A percentile compares a stretch with the other conserved stretches of the same genome.
Conservation (phyloP, 2,888 invertebrate species). For the Bruchidius siliquastri region DNA sequence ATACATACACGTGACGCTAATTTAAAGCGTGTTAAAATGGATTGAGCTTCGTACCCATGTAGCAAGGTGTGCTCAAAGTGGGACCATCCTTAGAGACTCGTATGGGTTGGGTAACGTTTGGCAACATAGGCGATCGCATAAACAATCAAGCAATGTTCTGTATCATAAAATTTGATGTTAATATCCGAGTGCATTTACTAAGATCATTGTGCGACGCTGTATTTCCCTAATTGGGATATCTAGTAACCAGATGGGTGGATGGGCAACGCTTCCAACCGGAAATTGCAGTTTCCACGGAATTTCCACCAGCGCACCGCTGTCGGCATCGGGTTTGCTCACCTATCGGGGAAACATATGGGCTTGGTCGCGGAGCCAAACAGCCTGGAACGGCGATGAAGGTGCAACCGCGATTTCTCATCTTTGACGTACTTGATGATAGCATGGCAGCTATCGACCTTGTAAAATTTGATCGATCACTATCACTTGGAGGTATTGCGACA, state of each 20-base stretch:
- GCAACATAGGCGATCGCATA: too few species aligned
- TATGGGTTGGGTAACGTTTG: too few species aligned
- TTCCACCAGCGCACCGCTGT: neutral
- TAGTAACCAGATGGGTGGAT: neutral
- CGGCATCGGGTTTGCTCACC: neutral
- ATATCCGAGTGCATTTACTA: too few species aligned
- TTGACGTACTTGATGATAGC: neutral
- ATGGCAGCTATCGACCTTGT: neutral
- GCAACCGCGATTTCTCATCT: neutral
- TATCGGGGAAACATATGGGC: neutral
- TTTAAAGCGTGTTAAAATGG: too few species aligned
- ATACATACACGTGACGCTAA: too few species aligned
- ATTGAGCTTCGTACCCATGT: too few species aligned
- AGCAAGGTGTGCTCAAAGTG: too few species aligned
- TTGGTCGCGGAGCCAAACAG: neutral
- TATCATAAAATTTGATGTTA: too few species aligned
- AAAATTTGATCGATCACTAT: too few species aligned
- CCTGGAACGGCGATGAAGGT: neutral
- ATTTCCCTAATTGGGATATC: neutral
- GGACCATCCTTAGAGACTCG: too few species aligned
- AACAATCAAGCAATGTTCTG: too few species aligned
- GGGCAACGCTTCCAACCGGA: neutral
- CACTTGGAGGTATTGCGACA: too few species aligned
- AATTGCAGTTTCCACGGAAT: neutral
- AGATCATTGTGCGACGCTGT: neutral